A percentile compares a stretch with the other conserved stretches of the same genome.
These are phyloP conservation scores for Melolontha melolontha DNA, from an alignment of 2,888 invertebrate species.

Conservation along the genomic window DNA sequence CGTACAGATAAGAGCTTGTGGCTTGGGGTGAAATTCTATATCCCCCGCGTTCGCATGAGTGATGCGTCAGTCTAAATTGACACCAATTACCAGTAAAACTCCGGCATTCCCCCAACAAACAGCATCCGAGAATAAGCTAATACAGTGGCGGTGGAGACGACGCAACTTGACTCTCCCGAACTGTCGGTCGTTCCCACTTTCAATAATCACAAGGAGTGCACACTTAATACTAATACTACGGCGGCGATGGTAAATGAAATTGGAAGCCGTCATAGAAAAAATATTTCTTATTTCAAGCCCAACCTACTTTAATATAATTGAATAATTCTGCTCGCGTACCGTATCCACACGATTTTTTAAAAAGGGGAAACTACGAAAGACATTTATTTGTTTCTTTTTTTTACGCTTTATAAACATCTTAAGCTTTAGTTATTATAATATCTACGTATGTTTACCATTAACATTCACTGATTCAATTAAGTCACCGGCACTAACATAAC, in stretches of 20 bases:
- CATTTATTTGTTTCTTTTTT: too few relatives aligned
- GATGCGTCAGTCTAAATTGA: conserved; percentile 75
- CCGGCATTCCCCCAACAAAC: conserved; percentile 63
- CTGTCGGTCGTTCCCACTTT: conserved; percentile 42
- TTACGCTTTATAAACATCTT: too few relatives aligned
- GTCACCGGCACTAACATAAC: too few relatives aligned
- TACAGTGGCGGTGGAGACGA: conserved; percentile 50
- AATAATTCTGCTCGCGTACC: conserved; percentile 7
- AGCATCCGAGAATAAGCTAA: conserved; percentile 67
- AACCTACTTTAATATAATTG: conserved; percentile 36
- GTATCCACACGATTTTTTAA: too few relatives aligned
- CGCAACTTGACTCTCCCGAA: conserved; percentile 41
- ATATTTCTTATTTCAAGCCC: conserved; percentile 24
- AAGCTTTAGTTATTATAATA: too few relatives aligned
- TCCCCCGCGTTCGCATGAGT: conserved; percentile 64
- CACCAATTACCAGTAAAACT: conserved; percentile 75
- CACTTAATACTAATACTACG: conserved; percentile 35
- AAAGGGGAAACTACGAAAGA: too few relatives aligned
- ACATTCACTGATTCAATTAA: too few relatives aligned
- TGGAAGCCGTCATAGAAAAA: conserved; percentile 37
- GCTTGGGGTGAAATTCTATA: conserved; percentile 64
- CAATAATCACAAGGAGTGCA: conserved; percentile 43
- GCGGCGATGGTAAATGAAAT: conserved; percentile 33
- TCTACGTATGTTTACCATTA: too few relatives aligned
- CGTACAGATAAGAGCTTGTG: conserved; percentile 40